phyloP scores from a whole-genome alignment of 2,888 invertebrate genomes.

The Acanthosepion pharaonis region DNA sequence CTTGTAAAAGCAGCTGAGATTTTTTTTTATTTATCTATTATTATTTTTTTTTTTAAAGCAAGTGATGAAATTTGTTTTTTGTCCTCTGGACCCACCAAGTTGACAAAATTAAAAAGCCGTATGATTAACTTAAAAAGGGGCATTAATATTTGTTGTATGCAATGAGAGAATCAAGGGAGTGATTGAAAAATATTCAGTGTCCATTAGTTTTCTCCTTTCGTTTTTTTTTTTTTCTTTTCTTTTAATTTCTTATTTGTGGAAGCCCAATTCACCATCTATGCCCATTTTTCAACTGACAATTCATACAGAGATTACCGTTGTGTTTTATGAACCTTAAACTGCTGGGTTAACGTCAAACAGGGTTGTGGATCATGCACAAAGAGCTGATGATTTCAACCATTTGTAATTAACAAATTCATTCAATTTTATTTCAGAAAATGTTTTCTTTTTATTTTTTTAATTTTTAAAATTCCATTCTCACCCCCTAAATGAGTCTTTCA shows the following conservation, averaged over 20 bases:
- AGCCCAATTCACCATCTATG: background rate
- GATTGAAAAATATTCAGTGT: background rate
- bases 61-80: background rate
- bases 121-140: background rate
- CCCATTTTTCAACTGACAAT: background rate
- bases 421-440: no score
- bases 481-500: no score
- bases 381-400: background rate
- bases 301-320: background rate
- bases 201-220: background rate
- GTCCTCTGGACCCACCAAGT: background rate
- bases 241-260: background rate
- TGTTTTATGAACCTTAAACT: background rate
- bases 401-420: background rate
- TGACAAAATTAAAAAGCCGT: background rate
- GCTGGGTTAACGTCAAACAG: slow-evolving; percentile 21
- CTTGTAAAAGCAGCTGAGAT: no score
- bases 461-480: no score
- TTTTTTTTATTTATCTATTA: no score
- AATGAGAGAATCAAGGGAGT: background rate
- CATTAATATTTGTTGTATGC: background rate
- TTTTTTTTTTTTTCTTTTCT: no score
- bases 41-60: no score
- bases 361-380: background rate
- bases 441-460: no score